Percentiles rank a stretch among this genome's conserved stretches.
These are phyloP conservation scores for Palloptera scutellata DNA, from an alignment of 2,888 invertebrate species.

Conservation along the genomic window DNA sequence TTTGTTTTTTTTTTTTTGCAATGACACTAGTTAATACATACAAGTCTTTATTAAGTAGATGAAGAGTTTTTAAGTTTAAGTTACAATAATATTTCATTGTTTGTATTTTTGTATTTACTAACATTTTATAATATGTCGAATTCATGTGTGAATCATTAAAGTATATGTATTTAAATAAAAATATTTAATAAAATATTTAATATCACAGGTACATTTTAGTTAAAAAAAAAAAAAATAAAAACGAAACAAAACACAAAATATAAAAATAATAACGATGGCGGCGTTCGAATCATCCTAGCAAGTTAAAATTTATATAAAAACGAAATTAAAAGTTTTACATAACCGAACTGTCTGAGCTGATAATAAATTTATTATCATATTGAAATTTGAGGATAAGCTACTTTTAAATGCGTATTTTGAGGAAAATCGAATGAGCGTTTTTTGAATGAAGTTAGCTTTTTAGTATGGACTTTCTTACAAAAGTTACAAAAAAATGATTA, in stretches of 20 bases:
- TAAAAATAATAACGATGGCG: not conserved
- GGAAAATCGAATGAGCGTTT: too few relatives aligned
- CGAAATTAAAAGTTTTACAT: too few relatives aligned
- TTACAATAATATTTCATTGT: not conserved
- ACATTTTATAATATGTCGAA: constrained; percentile 13
- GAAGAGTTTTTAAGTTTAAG: constrained; percentile 6
- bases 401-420: too few relatives aligned
- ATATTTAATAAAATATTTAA: constrained; percentile 52
- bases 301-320: too few relatives aligned
- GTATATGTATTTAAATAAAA: not conserved
- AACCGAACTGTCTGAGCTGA: too few relatives aligned
- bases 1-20: not conserved
- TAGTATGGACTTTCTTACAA: too few relatives aligned
- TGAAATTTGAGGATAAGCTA: too few relatives aligned
- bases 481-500: too few relatives aligned
- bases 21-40: constrained; percentile 11
- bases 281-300: too few relatives aligned
- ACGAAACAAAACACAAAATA: constrained; percentile 2
- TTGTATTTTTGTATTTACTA: constrained; percentile 7
- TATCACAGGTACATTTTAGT: constrained; percentile 64
- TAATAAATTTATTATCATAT: too few relatives aligned
- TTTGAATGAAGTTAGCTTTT: too few relatives aligned
- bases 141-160: constrained; percentile 18
- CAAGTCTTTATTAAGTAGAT: constrained; percentile 8
- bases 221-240: constrained; percentile 24